A percentile compares a stretch with the other conserved stretches of the same genome.
phyloP scores from a whole-genome alignment of 2,888 invertebrate genomes.

The Yponomeuta cagnagella region DNA sequence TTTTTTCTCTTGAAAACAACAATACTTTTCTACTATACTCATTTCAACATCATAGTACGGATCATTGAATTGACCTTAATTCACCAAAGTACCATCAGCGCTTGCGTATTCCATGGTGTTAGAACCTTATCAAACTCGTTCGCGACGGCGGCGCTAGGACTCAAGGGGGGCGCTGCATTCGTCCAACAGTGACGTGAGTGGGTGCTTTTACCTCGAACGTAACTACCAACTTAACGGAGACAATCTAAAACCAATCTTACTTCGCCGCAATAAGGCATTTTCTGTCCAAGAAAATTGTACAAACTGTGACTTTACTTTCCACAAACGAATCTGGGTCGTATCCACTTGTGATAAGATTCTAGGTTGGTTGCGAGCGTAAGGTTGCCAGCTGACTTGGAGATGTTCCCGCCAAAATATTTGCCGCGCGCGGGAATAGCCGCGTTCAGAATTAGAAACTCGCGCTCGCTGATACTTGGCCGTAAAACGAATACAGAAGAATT shows the following conservation, averaged over 20 bases:
- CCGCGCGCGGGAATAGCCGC: constrained; percentile 7
- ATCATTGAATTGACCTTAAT: not conserved
- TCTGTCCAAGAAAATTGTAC: not conserved
- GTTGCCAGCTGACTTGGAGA: not conserved
- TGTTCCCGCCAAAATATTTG: constrained; percentile 11
- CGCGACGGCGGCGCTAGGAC: not conserved
- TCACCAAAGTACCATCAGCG: not conserved
- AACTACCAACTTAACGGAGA: not conserved
- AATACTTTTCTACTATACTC: no score
- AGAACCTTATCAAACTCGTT: not conserved
- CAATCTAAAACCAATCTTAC: not conserved
- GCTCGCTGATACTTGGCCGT: not conserved
- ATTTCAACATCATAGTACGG: not conserved
- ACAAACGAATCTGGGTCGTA: not conserved
- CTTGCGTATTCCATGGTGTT: not conserved
- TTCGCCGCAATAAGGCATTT: not conserved
- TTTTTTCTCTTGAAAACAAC: no score
- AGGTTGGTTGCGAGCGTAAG: not conserved
- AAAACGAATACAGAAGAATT: not conserved
- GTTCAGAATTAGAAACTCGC: constrained; percentile 3
- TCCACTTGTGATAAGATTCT: not conserved
- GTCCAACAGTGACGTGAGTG: constrained; percentile 7
- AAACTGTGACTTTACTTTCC: not conserved
- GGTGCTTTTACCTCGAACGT: constrained; percentile 2
- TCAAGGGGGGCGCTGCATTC: constrained; percentile 3